A percentile compares a stretch with the other conserved stretches of the same genome.
phyloP scores from a whole-genome alignment of 1,140 invertebrate genomes.

The Zaprionus ornatus region DNA sequence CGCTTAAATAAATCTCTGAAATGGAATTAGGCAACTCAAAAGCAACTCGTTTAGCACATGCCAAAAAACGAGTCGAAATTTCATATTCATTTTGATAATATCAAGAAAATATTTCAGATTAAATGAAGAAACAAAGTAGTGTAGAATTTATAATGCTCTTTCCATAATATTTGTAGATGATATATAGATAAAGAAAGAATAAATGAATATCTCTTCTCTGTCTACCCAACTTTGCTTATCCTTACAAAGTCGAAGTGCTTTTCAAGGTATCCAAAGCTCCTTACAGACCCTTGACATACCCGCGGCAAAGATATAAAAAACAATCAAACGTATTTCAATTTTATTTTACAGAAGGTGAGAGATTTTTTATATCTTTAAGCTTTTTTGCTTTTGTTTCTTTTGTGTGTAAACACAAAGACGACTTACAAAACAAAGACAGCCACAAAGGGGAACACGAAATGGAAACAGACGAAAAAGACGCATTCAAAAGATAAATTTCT shows the following conservation, averaged over 20 bases:
- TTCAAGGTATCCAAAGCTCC: not conserved
- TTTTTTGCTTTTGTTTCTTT: slow-evolving; percentile 4
- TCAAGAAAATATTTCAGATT: slow-evolving; percentile 30
- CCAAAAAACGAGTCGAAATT: slow-evolving; percentile 37
- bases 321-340: slow-evolving; percentile 62
- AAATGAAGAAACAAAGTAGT: slow-evolving; percentile 39
- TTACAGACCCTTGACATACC: not conserved
- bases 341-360: slow-evolving; percentile 70
- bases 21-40: slow-evolving; percentile 55
- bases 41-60: slow-evolving; percentile 50
- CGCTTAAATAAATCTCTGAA: slow-evolving; percentile 54
- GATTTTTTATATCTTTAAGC: slow-evolving; percentile 45
- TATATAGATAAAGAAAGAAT: not conserved
- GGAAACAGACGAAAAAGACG: slow-evolving; percentile 31
- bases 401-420: slow-evolving; percentile 42
- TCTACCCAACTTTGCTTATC: not conserved
- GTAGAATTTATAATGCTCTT: not conserved
- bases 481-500: slow-evolving; percentile 80
- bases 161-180: not conserved
- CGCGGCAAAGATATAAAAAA: slow-evolving; percentile 1
- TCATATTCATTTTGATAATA: slow-evolving; percentile 42
- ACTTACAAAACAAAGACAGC: slow-evolving; percentile 56
- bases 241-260: not conserved
- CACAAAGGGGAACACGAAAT: slow-evolving; percentile 47
- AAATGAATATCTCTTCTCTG: too few relatives aligned